Base-by-base conservation (phyloP, 2,797 vertebrate species). In the Cheirogaleus major region DNA sequence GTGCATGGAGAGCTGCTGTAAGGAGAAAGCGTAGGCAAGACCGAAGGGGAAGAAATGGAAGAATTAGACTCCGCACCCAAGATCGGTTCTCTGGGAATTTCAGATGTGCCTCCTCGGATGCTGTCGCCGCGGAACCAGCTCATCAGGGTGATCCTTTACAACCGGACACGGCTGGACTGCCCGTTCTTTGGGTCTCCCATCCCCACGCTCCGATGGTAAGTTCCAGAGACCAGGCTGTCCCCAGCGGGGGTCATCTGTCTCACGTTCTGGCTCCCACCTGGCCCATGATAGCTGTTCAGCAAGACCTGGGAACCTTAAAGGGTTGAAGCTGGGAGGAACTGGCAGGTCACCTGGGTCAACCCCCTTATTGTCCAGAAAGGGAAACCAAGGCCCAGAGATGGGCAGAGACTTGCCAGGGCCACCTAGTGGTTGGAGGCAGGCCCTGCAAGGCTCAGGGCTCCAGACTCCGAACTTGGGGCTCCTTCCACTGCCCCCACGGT, bases 131-230 rank as follows among this genome's bases (percentile, higher is more conserved):
- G 99, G 97, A 99, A 99, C 95, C 99, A 99, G 97, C 98, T 99
- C 93, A 99, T 99, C 89, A 99, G 98, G 98, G 99, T 99, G 73
- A 99, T 99, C 12, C 98, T 99, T 95, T 99, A 99, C 98, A 99
- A 99, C 98, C 99, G 99, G 69, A 99, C 99, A 7, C 99, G 99
- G 20, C 98, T 99, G 5, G 99, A 99, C 94, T 99, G 99, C 85
- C 99, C 99, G 0, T 99, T 99, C 97, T 99, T 99, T 0, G 99
- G 99, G n/a, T 99, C 99, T 0, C 99, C 99, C 2, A 98, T 99
- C 38, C 99, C 99, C 2, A 98, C 98, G 3, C 98, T 99, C 69
- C 99, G 99, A 96, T 99, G 99, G 99, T 99, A 98, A 99, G 99
- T 96, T 73, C 78, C 86, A 27, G 63, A 82, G 69, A 25, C 61